Base-by-base conservation (phyloP, 2,888 invertebrate genomes). In the Tillus elongatus region DNA sequence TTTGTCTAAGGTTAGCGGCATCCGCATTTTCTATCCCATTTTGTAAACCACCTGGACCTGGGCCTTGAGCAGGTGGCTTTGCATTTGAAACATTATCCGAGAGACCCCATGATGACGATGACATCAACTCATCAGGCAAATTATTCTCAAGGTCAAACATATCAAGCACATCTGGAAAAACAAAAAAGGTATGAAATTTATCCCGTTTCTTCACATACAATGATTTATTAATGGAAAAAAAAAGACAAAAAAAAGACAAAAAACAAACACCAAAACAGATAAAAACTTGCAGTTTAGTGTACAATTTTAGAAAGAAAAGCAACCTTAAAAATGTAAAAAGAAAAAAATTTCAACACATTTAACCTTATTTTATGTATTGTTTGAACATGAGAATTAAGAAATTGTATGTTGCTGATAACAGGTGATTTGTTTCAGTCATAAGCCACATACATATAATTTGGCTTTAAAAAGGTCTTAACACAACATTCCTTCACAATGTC, bases 81-180 rank as follows among this genome's bases (percentile, higher is more conserved):
- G 77, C 76, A 39, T 76, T 71, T 42, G 60, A 63, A 47, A 65
- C 60, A 44, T 52, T 52, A 35, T 54, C 55, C 2, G 53, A 41
- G 26, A 73, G 64, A 43, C 80, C 78, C 85, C 87, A 87, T 52
- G 80, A 77, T 49, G 79, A 75, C 39, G 79, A 77, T 36, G 77
- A 74, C 67, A 89, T 83, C 50, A 92, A 72, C 67, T 91, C 91
- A 69, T 91, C 90, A 30, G 91, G 91, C 54, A 92, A 77, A 67
- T 89, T 85, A 68, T 89, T 88, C 68, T 91, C 91, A 66, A 91
- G 74, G 69, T 87, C 86, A 65, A 85, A 83, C 77, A 87, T 85
- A 62, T 84, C 83, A 65, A 83, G 78, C 64, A 82, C 79, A 75
- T 85, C 86, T 80, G 68, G 49, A 57, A 64, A 63, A 57, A 52